Conservation (phyloP, 2,888 invertebrate genomes). For the Mythimna impura region DNA sequence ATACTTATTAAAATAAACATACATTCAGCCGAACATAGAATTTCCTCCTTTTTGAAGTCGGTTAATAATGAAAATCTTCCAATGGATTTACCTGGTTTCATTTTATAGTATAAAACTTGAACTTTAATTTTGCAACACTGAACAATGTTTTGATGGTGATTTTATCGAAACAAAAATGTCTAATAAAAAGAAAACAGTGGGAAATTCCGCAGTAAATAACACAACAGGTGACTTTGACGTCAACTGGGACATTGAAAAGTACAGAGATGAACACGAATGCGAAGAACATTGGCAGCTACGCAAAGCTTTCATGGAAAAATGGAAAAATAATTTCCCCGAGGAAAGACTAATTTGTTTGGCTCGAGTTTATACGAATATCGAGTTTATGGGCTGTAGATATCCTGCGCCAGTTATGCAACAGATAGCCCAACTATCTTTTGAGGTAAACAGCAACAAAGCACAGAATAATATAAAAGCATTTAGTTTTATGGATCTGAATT, state of each 20-base stretch:
- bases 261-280: conserved; percentile 95
- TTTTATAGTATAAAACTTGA: neutral
- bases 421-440: conserved; percentile 86
- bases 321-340: conserved; percentile 92
- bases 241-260: conserved; percentile 94
- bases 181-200: neutral
- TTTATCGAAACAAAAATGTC: conserved; percentile 33
- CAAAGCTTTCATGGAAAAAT: conserved; percentile 94
- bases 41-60: too few species aligned
- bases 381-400: conserved; percentile 92
- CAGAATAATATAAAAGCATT: neutral
- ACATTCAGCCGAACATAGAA: too few species aligned
- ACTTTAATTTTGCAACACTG: conserved; percentile 1
- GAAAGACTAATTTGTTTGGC: conserved; percentile 91
- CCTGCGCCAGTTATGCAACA: conserved; percentile 90
- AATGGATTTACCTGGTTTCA: neutral
- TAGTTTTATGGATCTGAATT: neutral
- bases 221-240: conserved; percentile 74
- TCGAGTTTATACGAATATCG: conserved; percentile 91
- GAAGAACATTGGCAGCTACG: conserved; percentile 97
- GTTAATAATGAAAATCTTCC: too few species aligned
- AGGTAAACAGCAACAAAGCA: conserved; percentile 80
- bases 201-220: conserved; percentile 24
- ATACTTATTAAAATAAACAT: neutral
- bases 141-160: neutral